These are phyloP conservation scores for Thalpophila matura DNA, from an alignment of 2,888 invertebrate species.

Conservation along the genomic window DNA sequence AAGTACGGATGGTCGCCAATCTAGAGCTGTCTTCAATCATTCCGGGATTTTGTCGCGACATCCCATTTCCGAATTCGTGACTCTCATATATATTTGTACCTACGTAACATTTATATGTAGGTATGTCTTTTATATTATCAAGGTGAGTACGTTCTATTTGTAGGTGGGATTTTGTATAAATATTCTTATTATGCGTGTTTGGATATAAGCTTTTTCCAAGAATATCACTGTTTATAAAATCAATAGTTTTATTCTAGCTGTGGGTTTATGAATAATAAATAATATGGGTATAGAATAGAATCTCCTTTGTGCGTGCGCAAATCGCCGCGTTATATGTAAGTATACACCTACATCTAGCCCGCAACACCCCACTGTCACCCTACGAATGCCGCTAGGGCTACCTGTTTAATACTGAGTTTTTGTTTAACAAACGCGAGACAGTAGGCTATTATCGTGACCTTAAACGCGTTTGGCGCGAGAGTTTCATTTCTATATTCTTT, in stretches of 20 bases:
- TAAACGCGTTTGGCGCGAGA: too few species aligned
- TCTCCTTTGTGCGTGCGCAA: too few species aligned
- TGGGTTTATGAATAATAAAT: too few species aligned
- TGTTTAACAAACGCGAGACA: too few species aligned
- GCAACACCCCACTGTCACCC: too few species aligned
- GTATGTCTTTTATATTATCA: slow-evolving; percentile 8
- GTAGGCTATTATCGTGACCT: too few species aligned
- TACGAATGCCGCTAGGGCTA: too few species aligned
- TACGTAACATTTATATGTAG: slow-evolving; percentile 21
- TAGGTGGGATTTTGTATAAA: slow-evolving; percentile 3
- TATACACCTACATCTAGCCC: too few species aligned
- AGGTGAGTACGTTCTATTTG: slow-evolving; percentile 28
- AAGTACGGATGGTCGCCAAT: slow-evolving; percentile 66
- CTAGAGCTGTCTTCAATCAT: slow-evolving; percentile 77
- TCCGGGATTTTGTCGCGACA: slow-evolving; percentile 74
- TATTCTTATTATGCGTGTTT: not conserved
- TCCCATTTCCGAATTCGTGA: slow-evolving; percentile 74
- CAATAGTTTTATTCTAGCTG: not conserved
- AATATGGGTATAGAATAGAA: too few species aligned
- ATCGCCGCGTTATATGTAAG: too few species aligned
- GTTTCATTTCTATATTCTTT: too few species aligned
- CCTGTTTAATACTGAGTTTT: too few species aligned
- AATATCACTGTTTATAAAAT: not conserved
- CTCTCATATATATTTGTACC: slow-evolving; percentile 51
- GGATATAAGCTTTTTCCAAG: not conserved